A percentile compares a stretch with the other conserved stretches of the same genome.
These are phyloP conservation scores for Patiria pectinifera DNA, from an alignment of 53 echinoderm and acorn worm genomes.

Conservation along the genomic window DNA sequence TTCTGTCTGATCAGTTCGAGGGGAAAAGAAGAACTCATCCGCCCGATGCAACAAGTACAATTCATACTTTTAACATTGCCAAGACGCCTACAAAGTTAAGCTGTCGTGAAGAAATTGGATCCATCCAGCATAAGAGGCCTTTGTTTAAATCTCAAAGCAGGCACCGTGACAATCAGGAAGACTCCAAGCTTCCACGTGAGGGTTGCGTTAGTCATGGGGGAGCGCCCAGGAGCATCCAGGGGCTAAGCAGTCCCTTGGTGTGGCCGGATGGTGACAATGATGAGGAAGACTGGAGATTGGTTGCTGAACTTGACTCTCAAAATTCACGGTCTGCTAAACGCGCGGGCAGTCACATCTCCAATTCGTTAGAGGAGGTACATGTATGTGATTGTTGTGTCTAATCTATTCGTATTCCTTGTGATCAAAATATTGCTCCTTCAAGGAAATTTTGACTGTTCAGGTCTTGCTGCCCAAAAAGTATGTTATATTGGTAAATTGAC, in stretches of 20 bases:
- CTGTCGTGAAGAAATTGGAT: neutral
- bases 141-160: constrained; percentile 12
- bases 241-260: constrained; percentile 16
- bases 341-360: neutral
- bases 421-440: neutral
- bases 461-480: too few species aligned
- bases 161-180: neutral
- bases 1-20: constrained; percentile 2
- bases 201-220: neutral
- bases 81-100: constrained; percentile 1
- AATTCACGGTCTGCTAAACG: neutral
- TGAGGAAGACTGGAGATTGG: constrained; percentile 24
- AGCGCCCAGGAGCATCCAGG: neutral
- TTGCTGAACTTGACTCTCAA: neutral
- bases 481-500: too few species aligned
- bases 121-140: constrained; percentile 28
- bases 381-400: neutral
- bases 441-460: too few species aligned
- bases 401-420: neutral
- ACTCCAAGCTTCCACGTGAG: neutral
- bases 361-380: neutral
- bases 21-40: neutral
- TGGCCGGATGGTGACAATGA: constrained; percentile 18
- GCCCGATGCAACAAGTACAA: neutral
- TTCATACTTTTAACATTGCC: too few species aligned